Conservation (phyloP, 53 echinoderm and acorn worm genomes). For the Luidia sarsii region DNA sequence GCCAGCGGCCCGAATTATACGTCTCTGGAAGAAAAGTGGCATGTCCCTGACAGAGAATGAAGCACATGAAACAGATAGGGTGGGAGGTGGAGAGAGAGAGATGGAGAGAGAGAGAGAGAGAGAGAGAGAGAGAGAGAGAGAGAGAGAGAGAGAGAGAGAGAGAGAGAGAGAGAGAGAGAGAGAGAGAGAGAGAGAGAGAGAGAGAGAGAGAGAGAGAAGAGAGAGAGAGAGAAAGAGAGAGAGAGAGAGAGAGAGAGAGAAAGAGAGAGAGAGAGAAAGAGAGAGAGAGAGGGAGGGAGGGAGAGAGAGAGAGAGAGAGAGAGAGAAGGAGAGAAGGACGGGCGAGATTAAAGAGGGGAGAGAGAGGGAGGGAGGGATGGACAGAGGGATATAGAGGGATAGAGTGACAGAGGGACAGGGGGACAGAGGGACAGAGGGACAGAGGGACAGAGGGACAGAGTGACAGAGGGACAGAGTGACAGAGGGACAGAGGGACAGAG, state of each 20-base stretch:
- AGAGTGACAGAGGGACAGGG: no score
- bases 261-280: not conserved
- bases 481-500: no score
- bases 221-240: not conserved
- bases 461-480: no score
- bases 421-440: not conserved
- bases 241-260: not conserved
- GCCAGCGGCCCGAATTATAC: no score
- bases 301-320: not conserved
- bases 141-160: not conserved
- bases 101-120: no score
- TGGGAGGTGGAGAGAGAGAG: no score
- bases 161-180: not conserved
- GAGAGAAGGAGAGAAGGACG: not conserved
- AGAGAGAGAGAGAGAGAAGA: not conserved
- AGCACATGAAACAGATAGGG: no score
- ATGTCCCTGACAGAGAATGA: no score
- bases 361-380: no score
- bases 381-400: no score
- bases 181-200: not conserved
- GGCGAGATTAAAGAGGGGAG: not conserved
- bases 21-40: no score
- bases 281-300: not conserved
- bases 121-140: not conserved
- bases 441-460: no score